Evolutionary conservation across 2,888 invertebrate species (phyloP), one percentile per base, ranked within the genome.

Genomic region (Ephialtes manifestator): DNA sequence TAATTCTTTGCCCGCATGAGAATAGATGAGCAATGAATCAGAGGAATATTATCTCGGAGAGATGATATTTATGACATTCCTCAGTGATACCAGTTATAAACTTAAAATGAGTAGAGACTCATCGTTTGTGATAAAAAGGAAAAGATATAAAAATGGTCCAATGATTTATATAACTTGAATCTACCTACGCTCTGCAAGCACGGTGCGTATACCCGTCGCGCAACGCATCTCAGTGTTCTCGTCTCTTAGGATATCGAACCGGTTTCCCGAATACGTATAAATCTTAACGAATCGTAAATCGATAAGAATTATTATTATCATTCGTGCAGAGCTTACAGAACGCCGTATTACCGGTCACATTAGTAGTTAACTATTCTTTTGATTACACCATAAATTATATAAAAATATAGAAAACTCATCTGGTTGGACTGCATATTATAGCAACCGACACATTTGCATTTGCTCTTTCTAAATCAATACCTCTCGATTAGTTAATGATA

Each of bases 211-310:
- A 51, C 24, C 8, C 31, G n/a, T 10, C 48, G 7, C 53, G 15
- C 18, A 8, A 72, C 39, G 31, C 20, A 24, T 28, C 35, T 13
- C 39, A 10, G 11, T n/a, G 4, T 39, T n/a, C 35, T 63, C n/a
- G 2, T 43, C 46, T 28, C 28, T 39, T 46, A n/a, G 46, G 74
- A 24, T 28, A 48, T 78, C 80, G 84, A 81, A 84, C 84, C 81
- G 84, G 84, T 84, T 84, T 76, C 71, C 67, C 84, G 71, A 71
- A 84, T 81, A 72, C 46, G 71, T 28, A 51, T 84, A 76, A 76
- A 84, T 84, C 84, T 72, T 74, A 51, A 72, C 39, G 72, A 77
- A 77, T 81, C 84, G 65, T 84, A 81, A 84, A 84, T 81, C 81
- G 76, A 81, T 84, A 67, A 81, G 81, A 81, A 84, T 84, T 76